Conservation (phyloP, 2,797 vertebrate species). For the Monodelphis domestica region DNA sequence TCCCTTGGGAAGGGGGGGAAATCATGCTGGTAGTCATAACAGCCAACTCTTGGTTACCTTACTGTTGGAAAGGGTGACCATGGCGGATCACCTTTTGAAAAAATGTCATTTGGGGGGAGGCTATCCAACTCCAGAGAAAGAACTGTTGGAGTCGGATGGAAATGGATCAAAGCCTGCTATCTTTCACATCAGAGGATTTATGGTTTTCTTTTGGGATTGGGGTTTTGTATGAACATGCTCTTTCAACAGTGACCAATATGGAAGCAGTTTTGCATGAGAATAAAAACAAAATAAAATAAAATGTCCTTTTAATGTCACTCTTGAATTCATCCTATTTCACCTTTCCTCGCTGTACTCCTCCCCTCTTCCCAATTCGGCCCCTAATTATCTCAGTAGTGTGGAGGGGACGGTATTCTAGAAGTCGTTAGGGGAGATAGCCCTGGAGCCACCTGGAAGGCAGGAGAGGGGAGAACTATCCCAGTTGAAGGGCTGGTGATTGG, state of each 20-base stretch:
- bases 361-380: background rate
- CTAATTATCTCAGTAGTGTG: background rate
- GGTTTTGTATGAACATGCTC: too few relatives aligned
- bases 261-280: too few relatives aligned
- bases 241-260: too few relatives aligned
- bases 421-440: background rate
- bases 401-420: background rate
- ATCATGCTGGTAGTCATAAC: slow-evolving; percentile 85
- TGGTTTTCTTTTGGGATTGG: too few relatives aligned
- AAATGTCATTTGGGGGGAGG: too few relatives aligned
- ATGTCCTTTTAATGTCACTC: background rate
- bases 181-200: too few relatives aligned
- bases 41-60: background rate
- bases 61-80: background rate
- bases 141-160: too few relatives aligned
- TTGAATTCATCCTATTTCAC: background rate
- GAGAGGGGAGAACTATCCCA: background rate
- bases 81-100: background rate
- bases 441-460: background rate
- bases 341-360: background rate
- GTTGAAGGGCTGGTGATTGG: background rate
- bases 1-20: slow-evolving; percentile 82
- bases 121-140: too few relatives aligned
- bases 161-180: too few relatives aligned
- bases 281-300: slow-evolving; percentile 29